Conservation (phyloP, 2,797 vertebrate species). For the Phataginus tricuspis region DNA sequence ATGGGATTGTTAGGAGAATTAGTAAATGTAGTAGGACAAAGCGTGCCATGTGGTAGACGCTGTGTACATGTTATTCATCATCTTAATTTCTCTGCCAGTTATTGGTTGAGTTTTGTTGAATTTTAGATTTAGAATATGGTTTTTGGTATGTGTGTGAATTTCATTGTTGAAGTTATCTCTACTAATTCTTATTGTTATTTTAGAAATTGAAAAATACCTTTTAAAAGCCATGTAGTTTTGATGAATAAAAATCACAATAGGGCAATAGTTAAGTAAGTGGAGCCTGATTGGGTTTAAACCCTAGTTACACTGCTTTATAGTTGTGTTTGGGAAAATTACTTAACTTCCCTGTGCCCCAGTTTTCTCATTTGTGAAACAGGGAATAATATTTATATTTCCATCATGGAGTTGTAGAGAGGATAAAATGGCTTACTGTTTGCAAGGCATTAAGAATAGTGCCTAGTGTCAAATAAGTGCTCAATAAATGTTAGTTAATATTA, state of each 20-base stretch:
- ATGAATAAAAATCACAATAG: neutral
- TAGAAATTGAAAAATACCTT: slow-evolving; percentile 36
- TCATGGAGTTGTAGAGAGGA: neutral
- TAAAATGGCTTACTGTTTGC: slow-evolving; percentile 42
- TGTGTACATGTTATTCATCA: neutral
- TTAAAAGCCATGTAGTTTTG: slow-evolving; percentile 19
- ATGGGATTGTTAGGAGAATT: neutral
- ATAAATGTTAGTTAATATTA: neutral
- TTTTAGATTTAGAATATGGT: neutral
- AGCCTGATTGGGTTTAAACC: neutral
- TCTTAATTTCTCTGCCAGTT: neutral
- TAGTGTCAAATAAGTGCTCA: neutral
- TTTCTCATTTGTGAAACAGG: neutral
- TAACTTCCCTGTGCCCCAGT: neutral
- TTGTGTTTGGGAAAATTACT: neutral
- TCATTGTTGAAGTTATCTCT: neutral
- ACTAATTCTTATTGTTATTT: neutral
- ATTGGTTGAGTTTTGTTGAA: neutral
- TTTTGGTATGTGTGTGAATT: neutral
- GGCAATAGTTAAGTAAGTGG: neutral
- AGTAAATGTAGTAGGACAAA: neutral
- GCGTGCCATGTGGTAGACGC: neutral
- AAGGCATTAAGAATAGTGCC: neutral
- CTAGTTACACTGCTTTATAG: neutral
- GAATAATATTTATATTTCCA: neutral